A percentile compares a stretch with the other conserved stretches of the same genome.
Conservation (phyloP, 64 coral and sea anemone species). For the Stichodactyla mertensii region DNA sequence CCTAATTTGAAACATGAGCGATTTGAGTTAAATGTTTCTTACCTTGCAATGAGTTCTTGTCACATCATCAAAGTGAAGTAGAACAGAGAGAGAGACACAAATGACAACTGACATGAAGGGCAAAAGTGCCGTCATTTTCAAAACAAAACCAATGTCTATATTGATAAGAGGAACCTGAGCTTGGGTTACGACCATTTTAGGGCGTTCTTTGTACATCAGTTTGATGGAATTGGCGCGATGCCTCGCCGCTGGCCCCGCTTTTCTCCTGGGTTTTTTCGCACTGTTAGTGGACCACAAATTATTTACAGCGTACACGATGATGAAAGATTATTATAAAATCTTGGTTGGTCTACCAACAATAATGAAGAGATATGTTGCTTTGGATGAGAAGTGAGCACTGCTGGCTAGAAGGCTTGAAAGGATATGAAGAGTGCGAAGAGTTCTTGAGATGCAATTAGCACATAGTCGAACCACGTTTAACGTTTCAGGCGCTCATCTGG, state of each 20-base stretch:
- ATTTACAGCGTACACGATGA: background rate
- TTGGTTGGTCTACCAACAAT: too few relatives aligned
- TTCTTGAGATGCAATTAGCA: too few relatives aligned
- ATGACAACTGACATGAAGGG: background rate
- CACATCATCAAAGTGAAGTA: slow-evolving; percentile 1
- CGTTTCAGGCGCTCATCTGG: background rate
- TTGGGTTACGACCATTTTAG: background rate
- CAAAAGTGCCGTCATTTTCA: background rate
- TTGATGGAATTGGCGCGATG: background rate
- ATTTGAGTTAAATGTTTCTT: background rate
- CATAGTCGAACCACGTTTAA: too few relatives aligned
- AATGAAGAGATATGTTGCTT: too few relatives aligned
- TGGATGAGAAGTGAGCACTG: too few relatives aligned
- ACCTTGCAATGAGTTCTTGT: slow-evolving; percentile 17
- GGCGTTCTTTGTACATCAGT: too few relatives aligned
- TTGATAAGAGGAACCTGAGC: background rate
- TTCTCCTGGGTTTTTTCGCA: background rate
- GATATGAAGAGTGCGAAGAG: too few relatives aligned
- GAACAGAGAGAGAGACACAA: background rate
- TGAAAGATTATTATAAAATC: background rate
- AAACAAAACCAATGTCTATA: background rate
- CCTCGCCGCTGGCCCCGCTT: background rate
- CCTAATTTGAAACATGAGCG: too few relatives aligned
- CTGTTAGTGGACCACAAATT: too few relatives aligned
- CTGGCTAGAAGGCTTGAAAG: too few relatives aligned